Evolutionary conservation across 2,888 invertebrate species (phyloP).

Genomic region (Tetramorium bicarinatum): DNA sequence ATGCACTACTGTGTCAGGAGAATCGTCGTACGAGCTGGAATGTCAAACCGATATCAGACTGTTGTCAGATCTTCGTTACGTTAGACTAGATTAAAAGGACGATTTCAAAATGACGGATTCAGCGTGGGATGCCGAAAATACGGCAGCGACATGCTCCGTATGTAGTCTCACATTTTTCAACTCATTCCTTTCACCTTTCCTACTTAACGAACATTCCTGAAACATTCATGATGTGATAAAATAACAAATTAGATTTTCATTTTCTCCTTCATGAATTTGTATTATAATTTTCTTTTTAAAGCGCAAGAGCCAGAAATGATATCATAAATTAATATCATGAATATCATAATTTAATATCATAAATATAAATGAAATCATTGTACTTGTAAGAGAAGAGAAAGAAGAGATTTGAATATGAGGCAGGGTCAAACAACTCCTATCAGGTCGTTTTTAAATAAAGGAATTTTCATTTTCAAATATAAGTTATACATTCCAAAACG

Average conservation of each 20-base stretch:
- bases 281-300: conserved; percentile 10
- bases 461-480: neutral
- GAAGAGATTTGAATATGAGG: neutral
- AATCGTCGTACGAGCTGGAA: neutral
- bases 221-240: neutral
- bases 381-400: neutral
- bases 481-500: neutral
- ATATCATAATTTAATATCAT: neutral
- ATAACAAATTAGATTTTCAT: neutral
- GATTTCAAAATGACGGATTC: conserved; percentile 16
- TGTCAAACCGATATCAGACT: neutral
- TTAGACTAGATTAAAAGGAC: neutral
- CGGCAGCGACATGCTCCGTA: conserved; percentile 21
- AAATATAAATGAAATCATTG: neutral
- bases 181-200: neutral
- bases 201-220: neutral
- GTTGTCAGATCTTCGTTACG: neutral
- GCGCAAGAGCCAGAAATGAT: neutral
- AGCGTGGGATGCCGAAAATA: conserved; percentile 10
- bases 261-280: neutral
- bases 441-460: neutral
- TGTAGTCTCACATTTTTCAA: neutral
- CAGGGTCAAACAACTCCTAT: neutral
- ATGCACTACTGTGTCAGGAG: neutral
- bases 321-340: neutral